A percentile compares a stretch with the other conserved stretches of the same genome.
Conservation (phyloP, 2,113 vertebrate genomes). For the Cromileptes altivelis region DNA sequence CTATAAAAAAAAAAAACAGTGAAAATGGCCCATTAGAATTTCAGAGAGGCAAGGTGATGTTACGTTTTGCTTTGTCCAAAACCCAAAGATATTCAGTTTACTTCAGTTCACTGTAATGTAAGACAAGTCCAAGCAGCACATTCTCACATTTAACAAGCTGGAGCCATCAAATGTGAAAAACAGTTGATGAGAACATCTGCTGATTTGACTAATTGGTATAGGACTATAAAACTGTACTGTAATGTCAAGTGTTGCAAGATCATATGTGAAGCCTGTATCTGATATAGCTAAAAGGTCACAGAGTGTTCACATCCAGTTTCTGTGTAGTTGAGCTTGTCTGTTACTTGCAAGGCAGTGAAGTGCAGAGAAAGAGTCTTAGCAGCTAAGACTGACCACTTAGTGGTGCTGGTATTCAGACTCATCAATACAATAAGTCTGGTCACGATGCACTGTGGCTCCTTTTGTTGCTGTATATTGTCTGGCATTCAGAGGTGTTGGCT, state of each 20-base stretch:
- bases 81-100: no score
- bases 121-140: not conserved
- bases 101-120: not conserved
- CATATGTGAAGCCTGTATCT: slow-evolving; percentile 7
- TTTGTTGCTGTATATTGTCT: slow-evolving; percentile 38
- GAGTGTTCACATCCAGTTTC: slow-evolving; percentile 10
- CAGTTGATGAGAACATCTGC: not conserved
- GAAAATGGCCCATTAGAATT: not conserved
- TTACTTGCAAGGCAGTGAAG: slow-evolving; percentile 18
- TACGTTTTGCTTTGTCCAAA: not conserved
- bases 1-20: not conserved
- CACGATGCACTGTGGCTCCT: slow-evolving; percentile 44
- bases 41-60: not conserved
- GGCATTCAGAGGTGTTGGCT: slow-evolving; percentile 41
- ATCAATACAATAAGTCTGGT: slow-evolving; percentile 50
- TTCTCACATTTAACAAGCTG: not conserved
- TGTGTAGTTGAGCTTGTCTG: slow-evolving; percentile 11
- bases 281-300: not conserved
- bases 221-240: not conserved
- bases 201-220: not conserved
- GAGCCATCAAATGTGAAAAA: not conserved
- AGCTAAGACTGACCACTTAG: slow-evolving; percentile 48
- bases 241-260: not conserved
- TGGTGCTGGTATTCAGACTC: slow-evolving; percentile 47
- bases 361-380: slow-evolving; percentile 27